Evolutionary conservation across 2,797 vertebrate species (phyloP), one percentile per base, ranked within the genome.

Genomic region (Xerus rutilus): DNA sequence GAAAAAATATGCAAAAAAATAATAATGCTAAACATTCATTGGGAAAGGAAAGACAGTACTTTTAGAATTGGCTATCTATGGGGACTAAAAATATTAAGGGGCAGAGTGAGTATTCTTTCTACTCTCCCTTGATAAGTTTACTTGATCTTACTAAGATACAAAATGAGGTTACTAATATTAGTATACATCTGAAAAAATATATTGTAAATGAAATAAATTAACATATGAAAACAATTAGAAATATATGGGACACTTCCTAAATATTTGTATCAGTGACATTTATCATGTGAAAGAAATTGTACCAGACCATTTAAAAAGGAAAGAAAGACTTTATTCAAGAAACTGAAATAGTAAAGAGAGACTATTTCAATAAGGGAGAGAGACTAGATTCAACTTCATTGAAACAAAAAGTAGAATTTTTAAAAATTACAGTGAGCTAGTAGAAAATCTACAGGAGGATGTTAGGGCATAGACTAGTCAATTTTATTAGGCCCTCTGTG

Each of bases 131-230:
- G 52, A 84, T n/a, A 73, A 64, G 64, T 10, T 49, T 86, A 78
- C 4, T 85, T 92, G 15, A 79, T n/a, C 12, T 84, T 49, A n/a
- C 23, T 21, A 4, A 52, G 30, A 67, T 52, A 15, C 23, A 70
- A 93, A 88, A 67, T 43, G 7, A 3, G 3, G 13, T 77, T 59
- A 59, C 76, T 20, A 18, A 43, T 23, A 65, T 54, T 10, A 76
- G n/a, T 49, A n/a, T 21, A 35, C 18, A 70, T 59, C 14, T 78
- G 49, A 69, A 6, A 67, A 32, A 10, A n/a, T 4, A 81, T 74
- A 81, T 45, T 18, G 69, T 5, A 86, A 85, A 83, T 78, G 78
- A 93, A 93, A 39, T 49, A 20, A 81, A 87, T 87, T 78, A 84
- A 65, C 13, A 90, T 43, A 72, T 45, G 74, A 96, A 93, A 52